Percentiles rank a stretch among this genome's conserved stretches.
Conservation (phyloP, 2,113 vertebrate species). For the Cyprinodon tularosa region DNA sequence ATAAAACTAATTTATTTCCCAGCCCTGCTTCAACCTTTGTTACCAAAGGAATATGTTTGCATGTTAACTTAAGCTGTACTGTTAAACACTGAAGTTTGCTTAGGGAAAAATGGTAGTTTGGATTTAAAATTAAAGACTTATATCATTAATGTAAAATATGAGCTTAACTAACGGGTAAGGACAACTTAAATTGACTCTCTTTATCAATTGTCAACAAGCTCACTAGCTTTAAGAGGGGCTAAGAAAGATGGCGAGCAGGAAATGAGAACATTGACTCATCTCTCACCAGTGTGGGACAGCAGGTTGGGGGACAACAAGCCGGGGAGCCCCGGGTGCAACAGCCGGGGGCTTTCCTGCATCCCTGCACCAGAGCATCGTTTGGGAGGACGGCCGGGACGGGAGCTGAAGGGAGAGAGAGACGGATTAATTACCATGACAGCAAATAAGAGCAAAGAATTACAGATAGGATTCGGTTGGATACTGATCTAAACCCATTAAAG, state of each 20-base stretch:
- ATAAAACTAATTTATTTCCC: too few relatives aligned
- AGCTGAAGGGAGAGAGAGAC: conserved; percentile 77
- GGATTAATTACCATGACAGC: background rate
- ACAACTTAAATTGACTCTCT: background rate
- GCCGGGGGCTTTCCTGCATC: conserved; percentile 87
- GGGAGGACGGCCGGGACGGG: conserved; percentile 91
- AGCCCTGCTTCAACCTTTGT: too few relatives aligned
- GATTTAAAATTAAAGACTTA: background rate
- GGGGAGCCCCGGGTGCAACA: conserved; percentile 88
- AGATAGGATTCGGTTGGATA: background rate
- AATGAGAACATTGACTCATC: background rate
- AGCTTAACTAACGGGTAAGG: background rate
- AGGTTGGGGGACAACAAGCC: conserved; percentile 90
- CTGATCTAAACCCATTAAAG: background rate
- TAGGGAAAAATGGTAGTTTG: too few relatives aligned
- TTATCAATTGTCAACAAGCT: background rate
- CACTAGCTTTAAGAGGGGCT: background rate
- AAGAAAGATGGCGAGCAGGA: background rate
- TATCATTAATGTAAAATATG: background rate
- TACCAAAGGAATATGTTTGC: too few relatives aligned
- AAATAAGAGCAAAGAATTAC: background rate
- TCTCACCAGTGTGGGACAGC: conserved; percentile 88
- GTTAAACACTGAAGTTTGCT: too few relatives aligned
- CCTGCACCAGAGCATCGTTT: conserved; percentile 89
- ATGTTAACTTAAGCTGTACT: too few relatives aligned